phyloP scores from a whole-genome alignment of 2,888 invertebrate species.

The Harpagoxenus sublaevis region DNA sequence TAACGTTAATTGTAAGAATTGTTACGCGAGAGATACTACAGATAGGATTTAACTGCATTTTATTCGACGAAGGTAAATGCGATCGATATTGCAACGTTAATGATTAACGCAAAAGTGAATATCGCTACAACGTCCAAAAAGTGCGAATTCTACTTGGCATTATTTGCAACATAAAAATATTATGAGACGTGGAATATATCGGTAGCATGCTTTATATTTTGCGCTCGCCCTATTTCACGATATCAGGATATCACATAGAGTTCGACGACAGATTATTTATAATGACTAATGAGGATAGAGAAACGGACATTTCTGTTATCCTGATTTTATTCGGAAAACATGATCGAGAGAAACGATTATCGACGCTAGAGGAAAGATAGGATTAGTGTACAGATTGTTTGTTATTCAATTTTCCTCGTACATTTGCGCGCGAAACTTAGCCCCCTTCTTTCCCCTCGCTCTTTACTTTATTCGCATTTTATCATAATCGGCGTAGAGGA shows the following conservation, averaged over 20 bases:
- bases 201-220: conserved; percentile 70
- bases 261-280: conserved; percentile 56
- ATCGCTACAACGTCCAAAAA: conserved; percentile 17
- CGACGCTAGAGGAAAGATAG: conserved; percentile 36
- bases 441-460: background rate
- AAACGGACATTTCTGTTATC: conserved; percentile 56
- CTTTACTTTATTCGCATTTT: conserved; percentile 34
- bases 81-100: background rate
- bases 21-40: conserved; percentile 21
- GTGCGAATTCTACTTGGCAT: conserved; percentile 64
- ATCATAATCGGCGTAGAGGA: conserved; percentile 6
- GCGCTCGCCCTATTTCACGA: conserved; percentile 58
- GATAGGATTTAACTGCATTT: conserved; percentile 22
- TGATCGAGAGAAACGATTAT: conserved; percentile 52
- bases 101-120: background rate
- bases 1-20: conserved; percentile 49
- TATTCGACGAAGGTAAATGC: conserved; percentile 16
- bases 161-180: conserved; percentile 64
- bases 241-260: conserved; percentile 59
- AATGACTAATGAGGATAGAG: conserved; percentile 56
- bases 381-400: conserved; percentile 56
- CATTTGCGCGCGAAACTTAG: conserved; percentile 38
- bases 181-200: conserved; percentile 59
- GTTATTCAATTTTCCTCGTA: conserved; percentile 50
- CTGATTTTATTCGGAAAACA: conserved; percentile 54